Evolutionary conservation across 1,140 invertebrate species (phyloP).

Genomic region (Agrilus planipennis): DNA sequence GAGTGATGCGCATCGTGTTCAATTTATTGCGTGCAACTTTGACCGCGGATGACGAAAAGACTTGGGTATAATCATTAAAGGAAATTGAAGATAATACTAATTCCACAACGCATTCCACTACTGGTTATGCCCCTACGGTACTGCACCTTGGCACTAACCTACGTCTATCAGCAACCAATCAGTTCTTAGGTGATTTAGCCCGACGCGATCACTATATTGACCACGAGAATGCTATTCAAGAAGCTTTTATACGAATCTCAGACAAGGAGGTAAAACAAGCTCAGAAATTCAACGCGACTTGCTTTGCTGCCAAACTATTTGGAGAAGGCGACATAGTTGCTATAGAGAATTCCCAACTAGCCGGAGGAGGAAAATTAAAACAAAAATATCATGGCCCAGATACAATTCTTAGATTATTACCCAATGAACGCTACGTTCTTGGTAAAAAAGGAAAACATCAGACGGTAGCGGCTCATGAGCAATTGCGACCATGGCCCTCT

Average conservation of each 20-base stretch:
- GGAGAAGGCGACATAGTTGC: conserved; percentile 7
- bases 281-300: conserved; percentile 1
- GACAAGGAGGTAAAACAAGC: background rate
- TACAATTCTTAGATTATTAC: conserved; percentile 9
- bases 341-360: conserved; percentile 14
- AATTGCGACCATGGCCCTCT: conserved; percentile 11
- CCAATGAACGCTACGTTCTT: conserved; percentile 13
- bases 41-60: conserved; percentile 10
- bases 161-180: conserved; percentile 7
- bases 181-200: conserved; percentile 7
- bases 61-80: background rate
- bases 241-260: conserved; percentile 4
- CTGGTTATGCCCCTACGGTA: conserved; percentile 6
- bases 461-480: conserved; percentile 15
- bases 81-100: conserved; percentile 4
- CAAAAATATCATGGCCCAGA: conserved; percentile 10
- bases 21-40: conserved; percentile 10
- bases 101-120: conserved; percentile 3
- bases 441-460: conserved; percentile 4
- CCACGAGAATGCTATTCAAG: conserved; percentile 5
- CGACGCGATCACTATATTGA: conserved; percentile 9
- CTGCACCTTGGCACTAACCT: conserved; percentile 7
- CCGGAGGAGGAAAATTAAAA: conserved; percentile 17
- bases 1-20: conserved; percentile 12
- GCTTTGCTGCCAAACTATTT: conserved; percentile 1